Base-by-base conservation (phyloP, 1,140 invertebrate genomes). In the Philotrypesis tridentata region DNA sequence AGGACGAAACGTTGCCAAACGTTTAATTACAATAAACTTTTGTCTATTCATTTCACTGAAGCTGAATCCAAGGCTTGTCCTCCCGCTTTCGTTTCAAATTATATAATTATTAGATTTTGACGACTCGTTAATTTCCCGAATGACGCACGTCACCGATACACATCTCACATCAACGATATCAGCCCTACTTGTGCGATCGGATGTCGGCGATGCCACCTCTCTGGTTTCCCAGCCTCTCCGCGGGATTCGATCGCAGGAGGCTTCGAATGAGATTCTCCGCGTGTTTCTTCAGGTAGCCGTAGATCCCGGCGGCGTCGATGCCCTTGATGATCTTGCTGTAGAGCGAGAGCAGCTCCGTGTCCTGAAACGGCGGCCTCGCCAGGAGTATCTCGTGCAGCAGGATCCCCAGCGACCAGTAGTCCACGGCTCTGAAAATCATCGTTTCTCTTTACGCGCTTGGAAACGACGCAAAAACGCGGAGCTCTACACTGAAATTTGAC, bases 261-360 rank as follows among this genome's bases (percentile, higher is more conserved):
- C 92, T 92, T 82, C 93, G 92, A 70, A 95, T 94, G 11, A 95
- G 88, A 72, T 92, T 92, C 31, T 90, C 89, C 6, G 93, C 93
- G 67, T 92, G 91, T 80, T 90, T 91, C 67, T 91, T 92, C 27
- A 94, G 89, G 82, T 91, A 89, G 61, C 93, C 91, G 3, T 94
- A 93, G 87, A 95, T 94, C 85, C 94, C 93, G n/a, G 93, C 92
- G 76, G 94, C 93, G 83, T 96, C 95, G 37, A 97, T 95, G 1
- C 97, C 97, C 89, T 95, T 96, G 8, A 97, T 88, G 79, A 98
- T 97, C 21, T 96, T 93, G 86, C 97, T 97, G 89, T 97, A 98
- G 0, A 96, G 96, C 86, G 95, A 95, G 94, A 98, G 96, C 11
- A 96, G 95, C 90, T 97, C 96, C 1, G 93, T 89, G 1, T 95